Evolutionary conservation across 2,888 invertebrate genomes (phyloP).

Genomic region (Invenusta paracnida): DNA sequence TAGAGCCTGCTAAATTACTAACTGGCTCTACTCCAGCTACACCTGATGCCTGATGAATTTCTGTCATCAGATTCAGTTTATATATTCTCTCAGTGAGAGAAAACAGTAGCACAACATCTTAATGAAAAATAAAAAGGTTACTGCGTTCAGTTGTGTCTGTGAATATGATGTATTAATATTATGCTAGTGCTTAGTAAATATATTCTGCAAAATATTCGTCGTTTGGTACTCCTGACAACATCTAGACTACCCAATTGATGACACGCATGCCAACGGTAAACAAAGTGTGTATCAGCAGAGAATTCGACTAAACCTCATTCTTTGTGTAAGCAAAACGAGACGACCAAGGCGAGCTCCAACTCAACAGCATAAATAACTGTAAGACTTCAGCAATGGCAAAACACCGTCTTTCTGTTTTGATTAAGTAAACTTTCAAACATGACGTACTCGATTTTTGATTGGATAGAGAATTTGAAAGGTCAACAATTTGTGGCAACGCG

Average conservation of each 20-base stretch:
- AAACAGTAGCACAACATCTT: too few relatives aligned
- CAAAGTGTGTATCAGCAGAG: background rate
- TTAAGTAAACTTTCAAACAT: conserved; percentile 16
- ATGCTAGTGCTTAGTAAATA: too few relatives aligned
- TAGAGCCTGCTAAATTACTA: too few relatives aligned
- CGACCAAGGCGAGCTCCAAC: background rate
- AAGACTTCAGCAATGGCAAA: background rate
- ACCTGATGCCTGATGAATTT: too few relatives aligned
- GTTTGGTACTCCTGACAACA: conserved; percentile 4
- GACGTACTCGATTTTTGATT: conserved; percentile 25
- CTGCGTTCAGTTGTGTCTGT: too few relatives aligned
- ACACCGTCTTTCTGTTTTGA: conserved; percentile 14
- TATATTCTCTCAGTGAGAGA: too few relatives aligned
- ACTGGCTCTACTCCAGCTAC: too few relatives aligned
- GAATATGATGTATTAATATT: too few relatives aligned
- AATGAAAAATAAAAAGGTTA: too few relatives aligned
- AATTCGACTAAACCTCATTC: background rate
- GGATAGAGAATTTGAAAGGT: background rate
- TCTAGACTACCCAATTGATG: conserved; percentile 15
- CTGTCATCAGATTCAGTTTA: too few relatives aligned
- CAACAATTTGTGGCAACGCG: background rate
- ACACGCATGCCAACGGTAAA: conserved; percentile 23
- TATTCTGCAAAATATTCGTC: conserved; percentile 15
- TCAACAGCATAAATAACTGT: background rate
- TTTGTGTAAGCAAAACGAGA: conserved; percentile 7